phyloP scores from a whole-genome alignment of 2,888 invertebrate genomes.

The Limenitis camilla region DNA sequence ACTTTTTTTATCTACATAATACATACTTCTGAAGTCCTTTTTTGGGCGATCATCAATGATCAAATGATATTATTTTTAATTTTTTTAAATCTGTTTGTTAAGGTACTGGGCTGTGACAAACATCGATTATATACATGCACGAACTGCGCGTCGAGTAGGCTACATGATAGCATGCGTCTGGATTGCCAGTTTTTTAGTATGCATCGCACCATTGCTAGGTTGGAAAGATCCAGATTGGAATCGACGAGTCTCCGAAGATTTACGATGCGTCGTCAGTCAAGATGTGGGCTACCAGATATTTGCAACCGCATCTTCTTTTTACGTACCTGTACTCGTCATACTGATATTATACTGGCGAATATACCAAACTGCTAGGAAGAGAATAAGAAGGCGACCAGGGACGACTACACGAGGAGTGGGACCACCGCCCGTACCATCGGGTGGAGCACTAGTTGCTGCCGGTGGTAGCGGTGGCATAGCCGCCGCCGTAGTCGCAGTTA shows the following conservation, averaged over 20 bases:
- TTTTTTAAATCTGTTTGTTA: slow-evolving; percentile 26
- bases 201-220: slow-evolving; percentile 89
- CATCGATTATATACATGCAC: slow-evolving; percentile 90
- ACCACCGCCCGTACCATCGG: slow-evolving; percentile 68
- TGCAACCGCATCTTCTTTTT: slow-evolving; percentile 93
- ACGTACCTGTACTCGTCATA: slow-evolving; percentile 90
- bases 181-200: slow-evolving; percentile 87
- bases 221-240: slow-evolving; percentile 82
- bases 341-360: slow-evolving; percentile 93
- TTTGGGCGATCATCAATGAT: too few species aligned
- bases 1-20: too few species aligned
- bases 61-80: not conserved
- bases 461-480: slow-evolving; percentile 83
- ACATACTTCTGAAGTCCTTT: too few species aligned
- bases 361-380: slow-evolving; percentile 89
- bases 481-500: slow-evolving; percentile 81
- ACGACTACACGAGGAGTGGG: slow-evolving; percentile 69
- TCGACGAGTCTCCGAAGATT: slow-evolving; percentile 74
- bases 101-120: slow-evolving; percentile 94
- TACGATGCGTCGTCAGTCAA: slow-evolving; percentile 87
- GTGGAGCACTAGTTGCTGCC: slow-evolving; percentile 78
- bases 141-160: slow-evolving; percentile 84
- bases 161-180: slow-evolving; percentile 89
- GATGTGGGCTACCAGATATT: slow-evolving; percentile 90
- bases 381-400: slow-evolving; percentile 83